Evolutionary conservation across 1,140 invertebrate genomes (phyloP), one percentile per base, ranked within the genome.

Genomic region (Cataglyphis hispanica): DNA sequence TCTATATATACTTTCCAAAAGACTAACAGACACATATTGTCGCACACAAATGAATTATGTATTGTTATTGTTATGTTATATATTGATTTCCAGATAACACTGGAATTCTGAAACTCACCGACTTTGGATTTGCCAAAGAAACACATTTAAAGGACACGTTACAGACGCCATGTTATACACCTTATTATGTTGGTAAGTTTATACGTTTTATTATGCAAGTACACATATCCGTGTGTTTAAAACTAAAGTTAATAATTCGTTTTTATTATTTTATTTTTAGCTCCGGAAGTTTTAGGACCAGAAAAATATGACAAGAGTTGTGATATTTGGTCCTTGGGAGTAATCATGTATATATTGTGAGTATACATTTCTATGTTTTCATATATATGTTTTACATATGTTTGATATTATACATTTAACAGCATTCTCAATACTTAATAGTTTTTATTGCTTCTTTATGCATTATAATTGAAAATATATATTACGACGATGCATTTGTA

Each of bases 91-190:
- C 93, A 94, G 96, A 96, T 89, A 96, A 95, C 6, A 96, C 96
- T 91, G 98, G 98, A 40, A 96, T 98, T 86, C 96, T 99, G 58
- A 99, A 99, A 95, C 95, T 99, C 87, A 99, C 99, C 53, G 99
- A 99, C 95, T 99, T 99, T 96, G 99, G 99, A n/a, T 99, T 99
- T 96, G 99, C 99, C n/a, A 99, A 99, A 95, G 98, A 99, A 95
- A 98, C 97, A 0, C 95, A 97, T 84, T 96, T 96, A n/a, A 97
- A 97, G 85, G 97, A 98, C 67, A 97, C 98, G 0, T 95, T 99
- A 84, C 98, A 99, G 95, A 99, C 99, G 0, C 99, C 99, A 2
- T 99, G 99, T 94, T 99, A 99, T 93, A 99, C 99, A 13, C 99
- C 99, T 3, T 99, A 99, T 93, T 99, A 99, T 96, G 99, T 99